phyloP scores from a whole-genome alignment of 2,888 invertebrate genomes.

The Caenorhabditis panamensis region DNA sequence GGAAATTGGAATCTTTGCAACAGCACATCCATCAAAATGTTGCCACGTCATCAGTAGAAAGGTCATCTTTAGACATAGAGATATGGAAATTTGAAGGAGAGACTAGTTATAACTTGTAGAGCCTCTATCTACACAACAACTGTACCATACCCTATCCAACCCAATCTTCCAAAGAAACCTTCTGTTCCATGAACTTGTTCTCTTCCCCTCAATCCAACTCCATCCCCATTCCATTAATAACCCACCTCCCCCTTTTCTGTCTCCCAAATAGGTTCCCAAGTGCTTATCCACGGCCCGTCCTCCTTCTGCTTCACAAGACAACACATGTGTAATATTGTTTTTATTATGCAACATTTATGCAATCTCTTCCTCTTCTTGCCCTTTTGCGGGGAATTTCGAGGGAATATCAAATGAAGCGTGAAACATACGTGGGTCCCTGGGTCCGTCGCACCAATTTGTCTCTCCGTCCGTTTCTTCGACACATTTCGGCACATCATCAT shows the following conservation, averaged over 20 bases:
- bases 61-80: not conserved
- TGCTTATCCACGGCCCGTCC: not conserved
- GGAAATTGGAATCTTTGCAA: conserved; percentile 20
- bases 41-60: conserved; percentile 14
- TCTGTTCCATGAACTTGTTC: not conserved
- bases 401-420: conserved; percentile 55
- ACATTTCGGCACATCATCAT: not conserved
- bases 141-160: not conserved
- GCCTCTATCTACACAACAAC: too few species aligned
- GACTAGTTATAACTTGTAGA: not conserved
- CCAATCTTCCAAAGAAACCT: not conserved
- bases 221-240: not conserved
- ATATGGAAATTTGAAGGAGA: not conserved
- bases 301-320: conserved; percentile 41
- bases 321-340: conserved; percentile 55
- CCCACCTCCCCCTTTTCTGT: not conserved
- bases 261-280: conserved; percentile 4
- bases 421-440: conserved; percentile 18
- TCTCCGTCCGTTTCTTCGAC: too few species aligned
- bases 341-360: conserved; percentile 60
- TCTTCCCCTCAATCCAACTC: not conserved
- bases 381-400: conserved; percentile 34
- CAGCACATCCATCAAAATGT: conserved; percentile 35
- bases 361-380: conserved; percentile 28
- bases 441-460: conserved; percentile 1